Base-by-base conservation (phyloP, 2,797 vertebrate species). In the Coregonus ussuriensis region DNA sequence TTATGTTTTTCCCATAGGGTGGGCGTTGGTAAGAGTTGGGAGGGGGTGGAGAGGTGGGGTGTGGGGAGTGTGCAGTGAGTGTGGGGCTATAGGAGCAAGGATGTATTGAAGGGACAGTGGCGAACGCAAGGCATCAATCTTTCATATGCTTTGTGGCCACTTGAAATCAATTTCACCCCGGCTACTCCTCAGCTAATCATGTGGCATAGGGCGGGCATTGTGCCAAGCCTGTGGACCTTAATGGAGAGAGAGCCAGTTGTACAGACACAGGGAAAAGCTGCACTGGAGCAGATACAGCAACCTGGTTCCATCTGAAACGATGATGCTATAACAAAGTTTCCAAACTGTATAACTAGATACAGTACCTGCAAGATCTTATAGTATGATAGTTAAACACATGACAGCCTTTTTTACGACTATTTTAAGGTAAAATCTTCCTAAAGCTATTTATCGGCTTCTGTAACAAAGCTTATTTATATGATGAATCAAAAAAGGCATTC, bases 71-170 rank as follows among this genome's bases (percentile, higher is more conserved):
- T 31, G 41, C 11, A 52, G 41, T 13, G 7, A 9, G 6, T 16
- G 63, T 16, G 47, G 25, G 41, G 53, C 6, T 25, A 14, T 31
- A 6, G 31, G 7, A 11, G 74, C 29, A 18, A 18, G 41, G 65
- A 25, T 62, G 72, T 72, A 72, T 77, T 71, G 35, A 71, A 71
- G 71, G 71, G 72, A 69, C 83, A 88, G 87, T 86, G 87, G 84
- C 86, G 87, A 89, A 88, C 88, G 79, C 75, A 77, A 88, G 86
- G 91, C 91, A 93, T 93, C 92, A 92, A 95, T 95, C 93, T 94
- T 93, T 93, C 92, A 91, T 93, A 92, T 93, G 91, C 91, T 93
- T 92, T 93, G 90, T 94, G 92, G 92, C 91, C 90, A 90, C 92
- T 93, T 94, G 89, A 92, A 93, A 94, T 94, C 93, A 93, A 93